These are phyloP conservation scores for Gobio occitaniae DNA, from an alignment of 2,797 vertebrate genomes.

Conservation along the genomic window DNA sequence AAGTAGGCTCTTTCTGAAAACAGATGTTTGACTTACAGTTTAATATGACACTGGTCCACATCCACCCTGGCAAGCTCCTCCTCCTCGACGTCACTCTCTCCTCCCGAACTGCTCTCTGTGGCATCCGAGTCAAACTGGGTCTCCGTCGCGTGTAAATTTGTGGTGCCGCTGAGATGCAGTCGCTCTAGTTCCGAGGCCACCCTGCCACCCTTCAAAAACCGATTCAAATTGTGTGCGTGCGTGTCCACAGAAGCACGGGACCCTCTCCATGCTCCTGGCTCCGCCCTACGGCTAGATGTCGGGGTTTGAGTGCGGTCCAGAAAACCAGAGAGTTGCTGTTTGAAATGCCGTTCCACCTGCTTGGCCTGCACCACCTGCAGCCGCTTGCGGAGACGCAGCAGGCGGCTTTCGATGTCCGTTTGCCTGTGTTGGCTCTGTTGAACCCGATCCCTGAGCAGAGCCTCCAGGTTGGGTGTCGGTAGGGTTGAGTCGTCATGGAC, in stretches of 20 bases:
- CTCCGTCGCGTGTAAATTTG: conserved; percentile 88
- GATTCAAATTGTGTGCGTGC: conserved; percentile 84
- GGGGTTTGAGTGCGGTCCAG: conserved; percentile 87
- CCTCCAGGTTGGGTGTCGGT: conserved; percentile 80
- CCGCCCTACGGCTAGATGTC: conserved; percentile 77
- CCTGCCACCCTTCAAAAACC: conserved; percentile 88
- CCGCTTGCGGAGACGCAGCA: conserved; percentile 92
- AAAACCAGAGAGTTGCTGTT: conserved; percentile 94
- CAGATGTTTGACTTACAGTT: conserved; percentile 87
- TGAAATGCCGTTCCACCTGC: conserved; percentile 96
- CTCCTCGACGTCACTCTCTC: conserved; percentile 95
- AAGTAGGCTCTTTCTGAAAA: not conserved
- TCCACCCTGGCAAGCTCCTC: conserved; percentile 91
- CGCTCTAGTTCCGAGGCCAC: conserved; percentile 90
- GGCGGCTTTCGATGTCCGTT: conserved; percentile 87
- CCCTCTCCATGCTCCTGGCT: conserved; percentile 72
- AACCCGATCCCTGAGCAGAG: conserved; percentile 86
- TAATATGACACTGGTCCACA: conserved; percentile 89
- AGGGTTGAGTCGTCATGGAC: conserved; percentile 57
- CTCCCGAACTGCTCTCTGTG: conserved; percentile 97
- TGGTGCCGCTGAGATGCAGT: conserved; percentile 89
- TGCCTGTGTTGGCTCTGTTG: conserved; percentile 86
- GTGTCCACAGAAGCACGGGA: conserved; percentile 85
- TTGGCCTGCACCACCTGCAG: conserved; percentile 97
- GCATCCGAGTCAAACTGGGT: conserved; percentile 95